Evolutionary conservation across 2,797 vertebrate species (phyloP).

Genomic region (Chaunax sp.): DNA sequence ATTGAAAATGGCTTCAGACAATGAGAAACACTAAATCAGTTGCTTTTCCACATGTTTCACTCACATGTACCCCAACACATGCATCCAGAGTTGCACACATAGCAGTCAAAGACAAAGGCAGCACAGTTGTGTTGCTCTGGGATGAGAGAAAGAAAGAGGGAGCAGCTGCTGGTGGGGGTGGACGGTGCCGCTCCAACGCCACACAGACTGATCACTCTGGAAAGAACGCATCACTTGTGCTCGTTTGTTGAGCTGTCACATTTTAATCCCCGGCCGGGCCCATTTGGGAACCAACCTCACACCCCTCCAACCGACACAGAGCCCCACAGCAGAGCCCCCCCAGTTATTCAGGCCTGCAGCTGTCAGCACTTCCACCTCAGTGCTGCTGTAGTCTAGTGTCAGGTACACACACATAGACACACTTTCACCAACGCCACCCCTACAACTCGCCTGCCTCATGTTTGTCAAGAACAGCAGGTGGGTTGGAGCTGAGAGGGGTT

Average conservation of each 20-base stretch:
- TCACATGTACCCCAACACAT: constrained; percentile 57
- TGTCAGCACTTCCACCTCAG: constrained; percentile 96
- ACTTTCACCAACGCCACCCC: constrained; percentile 64
- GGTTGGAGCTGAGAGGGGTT: constrained; percentile 48
- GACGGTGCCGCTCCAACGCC: constrained; percentile 88
- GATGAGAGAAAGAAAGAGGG: constrained; percentile 79
- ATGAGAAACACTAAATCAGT: constrained; percentile 80
- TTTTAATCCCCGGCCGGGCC: constrained; percentile 91
- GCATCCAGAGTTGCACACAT: constrained; percentile 74
- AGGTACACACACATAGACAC: constrained; percentile 62
- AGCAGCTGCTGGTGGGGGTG: constrained; percentile 85
- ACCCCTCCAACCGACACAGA: constrained; percentile 45
- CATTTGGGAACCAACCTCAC: constrained; percentile 87
- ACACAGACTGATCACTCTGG: constrained; percentile 91
- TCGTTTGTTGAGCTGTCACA: constrained; percentile 97
- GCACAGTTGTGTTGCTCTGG: constrained; percentile 59
- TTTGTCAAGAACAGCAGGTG: constrained; percentile 80
- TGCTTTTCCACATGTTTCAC: constrained; percentile 72
- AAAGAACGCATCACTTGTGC: constrained; percentile 96
- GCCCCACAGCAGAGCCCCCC: constrained; percentile 31
- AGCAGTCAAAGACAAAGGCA: constrained; percentile 73
- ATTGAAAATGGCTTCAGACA: constrained; percentile 70
- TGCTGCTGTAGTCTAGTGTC: constrained; percentile 69
- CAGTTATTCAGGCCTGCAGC: constrained; percentile 67
- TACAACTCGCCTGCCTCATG: constrained; percentile 71